Base-by-base conservation (phyloP, 2,113 vertebrate genomes). In the Chunga burmeisteri region DNA sequence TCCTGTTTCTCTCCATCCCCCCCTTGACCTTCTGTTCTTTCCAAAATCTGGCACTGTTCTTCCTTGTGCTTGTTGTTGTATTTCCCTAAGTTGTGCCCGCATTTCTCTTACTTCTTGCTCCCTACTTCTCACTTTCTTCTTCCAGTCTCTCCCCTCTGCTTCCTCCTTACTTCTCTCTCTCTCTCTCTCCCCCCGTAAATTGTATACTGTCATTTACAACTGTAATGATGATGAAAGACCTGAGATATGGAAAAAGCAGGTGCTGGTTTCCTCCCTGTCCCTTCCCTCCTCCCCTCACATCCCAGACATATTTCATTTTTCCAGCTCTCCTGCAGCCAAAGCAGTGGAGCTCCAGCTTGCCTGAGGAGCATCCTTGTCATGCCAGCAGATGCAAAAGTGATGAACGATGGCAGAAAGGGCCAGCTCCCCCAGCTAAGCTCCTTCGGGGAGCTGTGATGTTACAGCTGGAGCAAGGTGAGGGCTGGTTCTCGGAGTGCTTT, bases 311-410 rank as follows among this genome's bases (percentile, higher is more conserved):
- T 94, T 96, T 91, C 22, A 55, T 91, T 86, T 94, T 90, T 70
- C 77, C 62, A 42, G 30, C 22, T 81, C 19, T 92, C 66, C 61
- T 53, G 90, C 78, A 96, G 78, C 61, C 63, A 5, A 38, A 58
- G 74, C 72, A 79, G 23, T 9, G 6, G 73, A 85, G 62, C 67
- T 82, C 44, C 58, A 62, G 49, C 26, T 7, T 75, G 65, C 47
- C 27, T 5, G 0, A 61, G 67, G 71, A 75, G 65, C 79, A 86
- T 62, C 70, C 12, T 8, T 2, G 0, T 75, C 0, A 0, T 50
- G 74, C 88, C 58, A 85, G 73, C 81, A 87, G 88, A 85, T 65
- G 70, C 52, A 75, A 70, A 82, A 86, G 25, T 82, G 86, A 74
- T 7, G 18, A 86, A 72, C 67, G 73, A 36, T 88, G 75, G 72